A percentile compares a stretch with the other conserved stretches of the same genome.
These are phyloP conservation scores for Myrmecophaga tridactyla DNA, from an alignment of 2,113 vertebrate genomes.

Conservation along the genomic window DNA sequence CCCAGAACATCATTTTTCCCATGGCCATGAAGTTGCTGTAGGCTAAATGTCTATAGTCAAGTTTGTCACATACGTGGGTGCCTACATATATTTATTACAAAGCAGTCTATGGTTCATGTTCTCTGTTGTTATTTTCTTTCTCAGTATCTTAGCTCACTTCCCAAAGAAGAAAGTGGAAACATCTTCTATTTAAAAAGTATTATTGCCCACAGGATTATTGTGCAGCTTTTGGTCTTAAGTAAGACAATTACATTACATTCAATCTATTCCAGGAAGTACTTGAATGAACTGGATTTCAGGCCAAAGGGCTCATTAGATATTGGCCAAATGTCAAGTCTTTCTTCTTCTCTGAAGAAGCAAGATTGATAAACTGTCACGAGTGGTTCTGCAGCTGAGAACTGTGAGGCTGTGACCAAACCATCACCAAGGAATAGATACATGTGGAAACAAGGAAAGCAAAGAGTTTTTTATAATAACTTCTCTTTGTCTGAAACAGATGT, in stretches of 20 bases:
- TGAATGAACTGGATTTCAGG: constrained; percentile 52
- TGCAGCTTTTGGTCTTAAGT: background rate
- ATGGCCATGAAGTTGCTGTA: background rate
- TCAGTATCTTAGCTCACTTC: background rate
- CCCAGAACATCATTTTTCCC: background rate
- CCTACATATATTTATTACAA: background rate
- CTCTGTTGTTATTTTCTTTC: background rate
- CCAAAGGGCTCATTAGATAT: constrained; percentile 50
- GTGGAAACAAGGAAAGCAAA: background rate
- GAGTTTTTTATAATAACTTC: background rate
- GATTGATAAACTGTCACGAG: constrained; percentile 45
- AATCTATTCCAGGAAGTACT: constrained; percentile 57
- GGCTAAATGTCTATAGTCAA: background rate
- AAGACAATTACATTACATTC: constrained; percentile 38
- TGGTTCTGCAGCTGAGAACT: background rate
- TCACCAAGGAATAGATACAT: background rate
- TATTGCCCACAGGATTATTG: background rate
- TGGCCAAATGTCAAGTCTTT: constrained; percentile 45
- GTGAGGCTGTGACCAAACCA: background rate
- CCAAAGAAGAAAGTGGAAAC: background rate
- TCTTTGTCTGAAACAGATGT: background rate
- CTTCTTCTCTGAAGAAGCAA: background rate
- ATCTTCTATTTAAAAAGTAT: constrained; percentile 18
- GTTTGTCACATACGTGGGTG: background rate
- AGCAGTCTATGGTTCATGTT: background rate